phyloP scores from a whole-genome alignment of 2,888 invertebrate genomes.

The Ochropacha duplaris region DNA sequence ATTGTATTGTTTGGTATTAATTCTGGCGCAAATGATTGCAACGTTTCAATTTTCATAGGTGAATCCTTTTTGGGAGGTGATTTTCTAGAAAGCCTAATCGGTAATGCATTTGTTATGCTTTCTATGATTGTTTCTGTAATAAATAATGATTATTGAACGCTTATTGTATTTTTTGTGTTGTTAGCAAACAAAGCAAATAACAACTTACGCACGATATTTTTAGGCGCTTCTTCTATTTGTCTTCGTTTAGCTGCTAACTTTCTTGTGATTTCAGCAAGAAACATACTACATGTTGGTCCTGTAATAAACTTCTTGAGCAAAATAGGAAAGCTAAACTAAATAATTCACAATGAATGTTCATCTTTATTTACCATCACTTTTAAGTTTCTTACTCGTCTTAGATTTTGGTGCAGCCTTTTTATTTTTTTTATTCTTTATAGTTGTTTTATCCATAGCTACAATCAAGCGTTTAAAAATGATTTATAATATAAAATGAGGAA shows the following conservation, averaged over 20 bases:
- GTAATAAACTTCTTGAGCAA: slow-evolving; percentile 5
- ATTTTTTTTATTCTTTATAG: slow-evolving; percentile 57
- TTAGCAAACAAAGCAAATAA: too few species aligned
- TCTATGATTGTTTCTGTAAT: slow-evolving; percentile 66
- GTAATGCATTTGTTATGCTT: slow-evolving; percentile 66
- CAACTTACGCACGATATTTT: slow-evolving; percentile 66
- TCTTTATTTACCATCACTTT: slow-evolving; percentile 55
- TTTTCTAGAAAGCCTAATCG: slow-evolving; percentile 55
- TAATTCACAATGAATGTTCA: background rate
- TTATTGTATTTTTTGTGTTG: background rate
- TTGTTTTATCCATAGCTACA: slow-evolving; percentile 61
- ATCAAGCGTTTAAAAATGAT: slow-evolving; percentile 10
- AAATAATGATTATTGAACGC: background rate
- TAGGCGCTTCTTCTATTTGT: slow-evolving; percentile 52
- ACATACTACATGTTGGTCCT: slow-evolving; percentile 75
- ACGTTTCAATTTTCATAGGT: slow-evolving; percentile 56
- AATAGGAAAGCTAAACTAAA: background rate
- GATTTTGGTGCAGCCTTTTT: slow-evolving; percentile 59
- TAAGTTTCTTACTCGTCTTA: slow-evolving; percentile 62
- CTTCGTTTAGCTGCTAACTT: slow-evolving; percentile 59
- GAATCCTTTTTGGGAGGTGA: slow-evolving; percentile 50
- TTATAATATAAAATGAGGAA: background rate
- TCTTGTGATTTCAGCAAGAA: slow-evolving; percentile 63
- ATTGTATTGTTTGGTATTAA: slow-evolving; percentile 53
- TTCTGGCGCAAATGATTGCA: slow-evolving; percentile 63